phyloP scores from a whole-genome alignment of 2,888 invertebrate species.

The Parasteatoda lunata region DNA sequence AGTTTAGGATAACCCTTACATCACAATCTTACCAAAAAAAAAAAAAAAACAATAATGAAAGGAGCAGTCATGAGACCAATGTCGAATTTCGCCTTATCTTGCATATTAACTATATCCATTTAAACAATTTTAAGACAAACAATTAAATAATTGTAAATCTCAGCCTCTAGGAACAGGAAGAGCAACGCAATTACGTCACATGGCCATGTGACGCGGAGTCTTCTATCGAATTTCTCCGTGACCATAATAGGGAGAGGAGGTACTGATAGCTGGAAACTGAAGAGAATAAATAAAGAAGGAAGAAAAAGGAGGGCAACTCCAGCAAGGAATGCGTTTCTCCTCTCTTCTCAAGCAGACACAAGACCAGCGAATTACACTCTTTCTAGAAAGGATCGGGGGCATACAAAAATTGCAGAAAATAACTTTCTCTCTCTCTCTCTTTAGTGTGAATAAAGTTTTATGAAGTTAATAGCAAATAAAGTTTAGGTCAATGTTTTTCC shows the following conservation, averaged over 20 bases:
- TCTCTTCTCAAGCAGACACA: slow-evolving; percentile 17
- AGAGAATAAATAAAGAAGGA: slow-evolving; percentile 61
- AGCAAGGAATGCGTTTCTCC: slow-evolving; percentile 41
- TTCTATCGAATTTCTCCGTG: slow-evolving; percentile 64
- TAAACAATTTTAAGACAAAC: background rate
- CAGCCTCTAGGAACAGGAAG: slow-evolving; percentile 1
- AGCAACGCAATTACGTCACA: slow-evolving; percentile 40
- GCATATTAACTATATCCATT: background rate
- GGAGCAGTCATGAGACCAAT: too few species aligned
- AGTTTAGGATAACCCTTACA: too few species aligned
- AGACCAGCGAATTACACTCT: slow-evolving; percentile 14
- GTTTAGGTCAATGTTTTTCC: background rate
- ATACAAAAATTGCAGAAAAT: slow-evolving; percentile 19
- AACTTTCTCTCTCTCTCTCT: background rate
- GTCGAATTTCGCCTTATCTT: too few species aligned
- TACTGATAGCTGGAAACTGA: slow-evolving; percentile 44
- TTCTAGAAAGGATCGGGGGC: background rate
- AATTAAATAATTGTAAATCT: background rate
- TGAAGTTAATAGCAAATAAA: too few species aligned
- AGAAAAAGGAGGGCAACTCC: slow-evolving; percentile 44
- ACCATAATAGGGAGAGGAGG: slow-evolving; percentile 64
- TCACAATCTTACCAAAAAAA: too few species aligned
- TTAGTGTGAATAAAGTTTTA: background rate
- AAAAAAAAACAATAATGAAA: too few species aligned
- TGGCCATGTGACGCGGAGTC: slow-evolving; percentile 39